Evolutionary conservation across 2,113 vertebrate genomes (phyloP).

Genomic region (Platichthys flesus): DNA sequence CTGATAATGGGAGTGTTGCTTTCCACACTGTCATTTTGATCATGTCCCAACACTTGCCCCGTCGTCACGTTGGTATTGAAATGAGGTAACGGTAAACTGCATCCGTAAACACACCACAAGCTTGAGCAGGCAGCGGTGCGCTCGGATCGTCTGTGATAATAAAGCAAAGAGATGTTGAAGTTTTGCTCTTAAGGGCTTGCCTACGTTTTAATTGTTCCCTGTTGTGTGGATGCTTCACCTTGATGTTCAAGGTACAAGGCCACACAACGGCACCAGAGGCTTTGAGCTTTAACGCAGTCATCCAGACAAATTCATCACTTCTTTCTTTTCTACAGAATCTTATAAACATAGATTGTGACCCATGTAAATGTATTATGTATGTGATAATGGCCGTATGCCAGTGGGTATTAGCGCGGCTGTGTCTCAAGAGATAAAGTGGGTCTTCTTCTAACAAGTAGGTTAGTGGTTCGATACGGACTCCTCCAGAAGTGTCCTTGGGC

Average conservation of each 20-base stretch:
- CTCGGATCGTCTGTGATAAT: slow-evolving; percentile 7
- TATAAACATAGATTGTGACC: too few relatives aligned
- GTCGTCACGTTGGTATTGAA: slow-evolving; percentile 20
- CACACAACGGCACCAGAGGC: too few relatives aligned
- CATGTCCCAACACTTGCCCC: slow-evolving; percentile 32
- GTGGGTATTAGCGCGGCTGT: too few relatives aligned
- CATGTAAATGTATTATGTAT: too few relatives aligned
- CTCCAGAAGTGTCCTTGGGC: too few relatives aligned
- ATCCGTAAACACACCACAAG: slow-evolving; percentile 24
- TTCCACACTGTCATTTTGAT: slow-evolving; percentile 11
- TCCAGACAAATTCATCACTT: not conserved
- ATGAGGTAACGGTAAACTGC: slow-evolving; percentile 24
- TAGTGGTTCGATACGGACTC: too few relatives aligned
- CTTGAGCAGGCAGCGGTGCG: slow-evolving; percentile 17
- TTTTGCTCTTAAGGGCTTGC: not conserved
- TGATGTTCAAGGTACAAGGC: not conserved
- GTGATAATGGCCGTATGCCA: too few relatives aligned
- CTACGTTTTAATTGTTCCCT: not conserved
- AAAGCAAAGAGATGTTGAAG: not conserved
- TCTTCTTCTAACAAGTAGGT: too few relatives aligned
- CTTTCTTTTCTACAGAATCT: too few relatives aligned
- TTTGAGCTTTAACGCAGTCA: too few relatives aligned
- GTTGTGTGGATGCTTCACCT: not conserved
- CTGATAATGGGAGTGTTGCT: not conserved
- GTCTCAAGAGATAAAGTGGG: too few relatives aligned